Percentiles rank a stretch among this genome's conserved stretches.
phyloP scores from a whole-genome alignment of 2,888 invertebrate genomes.

The Trachelus iudaicus region DNA sequence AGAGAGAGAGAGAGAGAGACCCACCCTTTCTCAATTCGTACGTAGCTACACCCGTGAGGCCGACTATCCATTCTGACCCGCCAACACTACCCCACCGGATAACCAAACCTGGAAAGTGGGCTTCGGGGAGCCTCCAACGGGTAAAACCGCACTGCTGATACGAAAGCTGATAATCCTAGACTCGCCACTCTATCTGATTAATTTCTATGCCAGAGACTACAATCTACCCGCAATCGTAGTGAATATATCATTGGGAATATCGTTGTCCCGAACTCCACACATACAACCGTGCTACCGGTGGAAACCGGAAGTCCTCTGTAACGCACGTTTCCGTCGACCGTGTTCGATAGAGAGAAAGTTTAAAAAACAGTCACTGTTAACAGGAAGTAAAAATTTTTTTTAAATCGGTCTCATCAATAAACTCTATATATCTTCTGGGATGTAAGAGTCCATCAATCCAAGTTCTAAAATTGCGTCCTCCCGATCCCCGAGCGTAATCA shows the following conservation, averaged over 20 bases:
- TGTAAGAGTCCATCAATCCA: neutral
- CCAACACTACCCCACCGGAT: slow-evolving; percentile 35
- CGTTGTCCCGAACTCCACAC: neutral
- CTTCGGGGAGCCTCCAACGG: slow-evolving; percentile 35
- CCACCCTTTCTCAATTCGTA: slow-evolving; percentile 45
- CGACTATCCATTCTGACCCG: slow-evolving; percentile 45
- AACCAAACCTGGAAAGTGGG: slow-evolving; percentile 10
- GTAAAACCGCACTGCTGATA: slow-evolving; percentile 43
- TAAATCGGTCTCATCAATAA: neutral
- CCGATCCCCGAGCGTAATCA: neutral
- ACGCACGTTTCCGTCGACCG: neutral
- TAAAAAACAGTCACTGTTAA: neutral
- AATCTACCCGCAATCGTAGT: neutral
- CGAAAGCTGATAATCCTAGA: slow-evolving; percentile 46
- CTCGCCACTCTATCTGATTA: slow-evolving; percentile 45
- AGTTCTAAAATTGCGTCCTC: neutral
- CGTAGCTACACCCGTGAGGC: slow-evolving; percentile 43
- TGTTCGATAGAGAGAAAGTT: neutral
- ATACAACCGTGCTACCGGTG: neutral
- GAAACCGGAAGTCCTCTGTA: neutral
- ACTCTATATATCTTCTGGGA: neutral
- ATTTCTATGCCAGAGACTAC: slow-evolving; percentile 30
- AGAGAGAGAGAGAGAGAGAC: slow-evolving; percentile 13
- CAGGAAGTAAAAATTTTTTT: neutral
- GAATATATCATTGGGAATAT: neutral